Evolutionary conservation across 2,797 vertebrate genomes (phyloP), one percentile per base, ranked within the genome.

Genomic region (Scolopax rusticola): DNA sequence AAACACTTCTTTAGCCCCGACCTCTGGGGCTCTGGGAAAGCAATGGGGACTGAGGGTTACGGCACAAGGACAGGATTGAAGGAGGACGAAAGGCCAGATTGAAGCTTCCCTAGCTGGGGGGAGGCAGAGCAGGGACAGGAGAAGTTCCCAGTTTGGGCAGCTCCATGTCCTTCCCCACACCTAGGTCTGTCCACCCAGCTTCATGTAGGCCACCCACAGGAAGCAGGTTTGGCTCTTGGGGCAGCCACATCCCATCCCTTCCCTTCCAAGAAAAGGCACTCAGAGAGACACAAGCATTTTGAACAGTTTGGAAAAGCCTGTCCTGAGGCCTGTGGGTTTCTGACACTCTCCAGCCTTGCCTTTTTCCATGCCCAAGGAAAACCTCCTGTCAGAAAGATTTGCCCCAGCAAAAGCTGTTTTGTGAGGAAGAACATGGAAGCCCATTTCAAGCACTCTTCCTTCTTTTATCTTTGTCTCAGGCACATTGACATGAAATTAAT

Each of bases 401-500:
- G 6, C 78, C 82, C 18, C 24, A 84, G 15, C 11, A 84, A 40
- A 56, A 84, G 45, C 12, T 84, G 40, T 43, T 89, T 47, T n/a
- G 11, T 28, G 32, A 80, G 48, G 84, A 59, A 81, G 95, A 89
- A 84, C 9, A 75, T 12, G 71, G 59, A 87, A 89, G 33, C 9
- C 19, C 45, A 63, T 90, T 85, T 85, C 75, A 88, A 71, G 14
- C 12, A 30, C 10, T 95, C 43, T 70, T 94, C 41, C 33, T 48
- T 56, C 59, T 95, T 95, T 91, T 95, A 33, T 51, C 68, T 94
- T 97, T 60, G n/a, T 89, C 45, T 87, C 15, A 15, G 69, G 56
- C 85, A 84, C 54, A 70, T 30, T 94, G 93, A 93, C 89, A 43
- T 65, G 48, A 68, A 96, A 96, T 94, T 93, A 95, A 93, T 97